Evolutionary conservation across 2,797 vertebrate genomes (phyloP).

Genomic region (Lutjanus argentimaculatus): DNA sequence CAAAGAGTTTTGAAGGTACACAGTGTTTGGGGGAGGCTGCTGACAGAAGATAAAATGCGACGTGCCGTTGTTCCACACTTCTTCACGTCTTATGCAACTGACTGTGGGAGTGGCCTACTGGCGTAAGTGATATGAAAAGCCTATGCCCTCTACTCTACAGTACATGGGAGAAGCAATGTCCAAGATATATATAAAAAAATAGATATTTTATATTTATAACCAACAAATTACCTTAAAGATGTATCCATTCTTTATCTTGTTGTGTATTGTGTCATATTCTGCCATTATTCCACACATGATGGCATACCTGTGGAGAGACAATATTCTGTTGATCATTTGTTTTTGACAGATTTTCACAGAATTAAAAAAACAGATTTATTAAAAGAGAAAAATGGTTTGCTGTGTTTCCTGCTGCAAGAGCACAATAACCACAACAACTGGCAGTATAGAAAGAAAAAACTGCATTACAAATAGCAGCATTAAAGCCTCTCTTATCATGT

Average conservation of each 20-base stretch:
- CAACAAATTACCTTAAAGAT: constrained; percentile 92
- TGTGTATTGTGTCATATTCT: constrained; percentile 94
- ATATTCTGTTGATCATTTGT: not conserved
- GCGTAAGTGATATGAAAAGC: constrained; percentile 16
- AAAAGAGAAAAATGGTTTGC: not conserved
- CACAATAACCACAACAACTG: not conserved
- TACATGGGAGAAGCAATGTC: not conserved
- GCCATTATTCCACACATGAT: constrained; percentile 96
- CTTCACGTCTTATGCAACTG: constrained; percentile 69
- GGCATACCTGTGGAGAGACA: constrained; percentile 90
- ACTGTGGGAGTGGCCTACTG: constrained; percentile 47
- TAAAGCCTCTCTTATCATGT: not conserved
- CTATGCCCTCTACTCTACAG: not conserved
- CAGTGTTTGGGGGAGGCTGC: constrained; percentile 63
- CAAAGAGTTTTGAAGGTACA: constrained; percentile 70
- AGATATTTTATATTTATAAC: not conserved
- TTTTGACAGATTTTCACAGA: not conserved
- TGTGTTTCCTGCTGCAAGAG: not conserved
- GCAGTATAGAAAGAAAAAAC: not conserved
- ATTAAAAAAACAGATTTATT: not conserved
- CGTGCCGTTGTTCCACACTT: constrained; percentile 69
- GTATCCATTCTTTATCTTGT: constrained; percentile 96
- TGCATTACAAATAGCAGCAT: not conserved
- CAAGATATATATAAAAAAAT: not conserved
- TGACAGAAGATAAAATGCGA: constrained; percentile 79